Percentiles rank a stretch among this genome's conserved stretches.
These are phyloP conservation scores for Bradypodion ventrale DNA, from an alignment of 2,797 vertebrate species.

Conservation along the genomic window DNA sequence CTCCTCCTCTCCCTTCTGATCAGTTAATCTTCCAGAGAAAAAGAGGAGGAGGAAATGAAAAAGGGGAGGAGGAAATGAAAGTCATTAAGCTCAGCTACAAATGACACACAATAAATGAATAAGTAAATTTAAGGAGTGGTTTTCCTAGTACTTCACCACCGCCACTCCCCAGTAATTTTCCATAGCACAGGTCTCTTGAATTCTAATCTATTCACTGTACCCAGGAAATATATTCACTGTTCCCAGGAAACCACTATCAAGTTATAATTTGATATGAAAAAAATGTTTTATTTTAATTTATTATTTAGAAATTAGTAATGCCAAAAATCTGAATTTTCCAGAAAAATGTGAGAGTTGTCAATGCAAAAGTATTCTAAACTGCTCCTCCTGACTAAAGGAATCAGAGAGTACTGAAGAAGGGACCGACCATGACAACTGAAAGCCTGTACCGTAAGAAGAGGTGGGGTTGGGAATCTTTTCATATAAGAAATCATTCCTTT, in stretches of 20 bases:
- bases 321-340: slow-evolving; percentile 39
- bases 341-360: slow-evolving; percentile 36
- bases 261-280: background rate
- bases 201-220: too few relatives aligned
- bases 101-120: too few relatives aligned
- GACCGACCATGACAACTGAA: slow-evolving; percentile 36
- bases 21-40: too few relatives aligned
- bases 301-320: background rate
- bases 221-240: too few relatives aligned
- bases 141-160: too few relatives aligned
- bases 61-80: too few relatives aligned
- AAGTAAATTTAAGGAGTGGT: too few relatives aligned
- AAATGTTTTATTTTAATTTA: background rate
- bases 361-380: background rate
- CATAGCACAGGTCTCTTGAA: too few relatives aligned
- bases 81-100: too few relatives aligned
- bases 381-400: background rate
- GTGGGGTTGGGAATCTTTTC: slow-evolving; percentile 20
- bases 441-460: slow-evolving; percentile 24
- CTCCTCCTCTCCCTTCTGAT: too few relatives aligned
- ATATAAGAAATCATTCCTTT: slow-evolving; percentile 63
- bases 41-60: too few relatives aligned
- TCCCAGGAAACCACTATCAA: background rate
- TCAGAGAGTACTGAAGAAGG: slow-evolving; percentile 18
- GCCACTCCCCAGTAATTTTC: too few relatives aligned